Conservation (phyloP, 1,140 invertebrate genomes). For the Cotesia vestalis region DNA sequence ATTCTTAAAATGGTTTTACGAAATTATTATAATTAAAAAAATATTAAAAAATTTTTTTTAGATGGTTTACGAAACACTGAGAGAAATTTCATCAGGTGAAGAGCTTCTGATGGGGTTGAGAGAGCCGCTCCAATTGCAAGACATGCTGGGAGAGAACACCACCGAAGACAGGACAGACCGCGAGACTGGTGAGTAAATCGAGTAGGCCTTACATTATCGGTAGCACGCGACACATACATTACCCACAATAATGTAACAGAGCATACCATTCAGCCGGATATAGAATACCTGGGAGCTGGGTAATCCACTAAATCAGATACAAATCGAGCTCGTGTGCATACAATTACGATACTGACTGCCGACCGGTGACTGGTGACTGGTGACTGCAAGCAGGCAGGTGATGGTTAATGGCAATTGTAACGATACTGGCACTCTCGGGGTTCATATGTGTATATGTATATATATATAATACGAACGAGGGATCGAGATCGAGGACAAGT, state of each 20-base stretch:
- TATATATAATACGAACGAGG: neutral
- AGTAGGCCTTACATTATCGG: neutral
- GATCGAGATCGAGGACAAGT: slow-evolving; percentile 22
- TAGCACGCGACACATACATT: slow-evolving; percentile 23
- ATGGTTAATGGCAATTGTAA: slow-evolving; percentile 10
- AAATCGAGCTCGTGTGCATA: slow-evolving; percentile 53
- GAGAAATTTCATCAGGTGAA: slow-evolving; percentile 76
- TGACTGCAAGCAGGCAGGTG: slow-evolving; percentile 50
- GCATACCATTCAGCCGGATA: slow-evolving; percentile 10
- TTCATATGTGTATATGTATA: neutral
- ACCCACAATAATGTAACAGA: no score
- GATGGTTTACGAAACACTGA: slow-evolving; percentile 83
- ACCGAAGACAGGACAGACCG: slow-evolving; percentile 64
- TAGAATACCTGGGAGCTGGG: slow-evolving; percentile 9
- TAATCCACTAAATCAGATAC: slow-evolving; percentile 42
- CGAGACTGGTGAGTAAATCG: slow-evolving; percentile 66
- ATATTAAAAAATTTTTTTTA: slow-evolving; percentile 57
- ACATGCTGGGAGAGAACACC: slow-evolving; percentile 68
- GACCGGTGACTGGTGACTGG: slow-evolving; percentile 48
- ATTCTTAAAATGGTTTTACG: no score
- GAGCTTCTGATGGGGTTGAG: slow-evolving; percentile 79
- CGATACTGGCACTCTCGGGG: no score
- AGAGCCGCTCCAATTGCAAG: slow-evolving; percentile 76
- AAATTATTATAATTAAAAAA: no score
- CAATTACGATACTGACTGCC: slow-evolving; percentile 42